A percentile compares a stretch with the other conserved stretches of the same genome.
Conservation (phyloP, 2,888 invertebrate genomes). For the Drosophila suboccidentalis region DNA sequence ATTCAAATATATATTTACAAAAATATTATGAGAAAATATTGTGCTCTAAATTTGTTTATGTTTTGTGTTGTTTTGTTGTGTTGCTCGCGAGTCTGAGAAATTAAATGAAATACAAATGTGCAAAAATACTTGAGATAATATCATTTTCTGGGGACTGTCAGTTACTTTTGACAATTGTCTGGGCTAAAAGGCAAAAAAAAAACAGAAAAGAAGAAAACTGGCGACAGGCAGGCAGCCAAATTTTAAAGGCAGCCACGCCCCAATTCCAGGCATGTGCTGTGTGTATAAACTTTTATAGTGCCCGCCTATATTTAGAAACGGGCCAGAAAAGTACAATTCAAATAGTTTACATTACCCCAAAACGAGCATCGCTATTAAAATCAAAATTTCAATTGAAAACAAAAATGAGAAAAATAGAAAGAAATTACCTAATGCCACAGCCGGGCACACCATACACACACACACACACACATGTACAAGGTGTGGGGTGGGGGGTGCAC, state of each 20-base stretch:
- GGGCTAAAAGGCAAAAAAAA: not conserved
- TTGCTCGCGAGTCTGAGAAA: slow-evolving; percentile 7
- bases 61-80: slow-evolving; percentile 9
- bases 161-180: slow-evolving; percentile 51
- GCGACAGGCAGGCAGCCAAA: slow-evolving; percentile 17
- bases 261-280: slow-evolving; percentile 44
- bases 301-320: slow-evolving; percentile 36
- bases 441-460: too few relatives aligned
- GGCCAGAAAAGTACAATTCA: slow-evolving; percentile 70
- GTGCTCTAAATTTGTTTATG: slow-evolving; percentile 43
- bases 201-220: not conserved
- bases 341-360: slow-evolving; percentile 70
- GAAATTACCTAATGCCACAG: slow-evolving; percentile 75
- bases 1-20: not conserved
- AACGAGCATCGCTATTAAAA: slow-evolving; percentile 48
- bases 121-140: slow-evolving; percentile 6
- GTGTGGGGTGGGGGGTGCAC: not conserved
- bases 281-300: slow-evolving; percentile 33
- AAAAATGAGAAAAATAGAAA: slow-evolving; percentile 32
- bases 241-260: slow-evolving; percentile 37
- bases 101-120: slow-evolving; percentile 15
- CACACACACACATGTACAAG: not conserved
- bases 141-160: slow-evolving; percentile 28
- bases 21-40: slow-evolving; percentile 13
- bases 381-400: slow-evolving; percentile 29